Conservation (phyloP, 2,888 invertebrate species). For the Cartodere bifasciata region DNA sequence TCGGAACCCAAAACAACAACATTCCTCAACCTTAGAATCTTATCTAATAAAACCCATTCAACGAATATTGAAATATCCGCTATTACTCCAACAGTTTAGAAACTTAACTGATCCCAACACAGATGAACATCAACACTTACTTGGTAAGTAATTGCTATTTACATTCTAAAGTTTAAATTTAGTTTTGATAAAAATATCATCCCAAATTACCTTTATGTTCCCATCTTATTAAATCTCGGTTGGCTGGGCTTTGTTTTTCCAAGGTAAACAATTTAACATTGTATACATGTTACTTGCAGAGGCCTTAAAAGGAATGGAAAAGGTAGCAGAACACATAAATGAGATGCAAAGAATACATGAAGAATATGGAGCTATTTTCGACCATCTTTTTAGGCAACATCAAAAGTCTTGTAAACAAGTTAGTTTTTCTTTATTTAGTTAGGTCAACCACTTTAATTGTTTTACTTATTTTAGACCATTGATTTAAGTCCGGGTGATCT, state of each 20-base stretch:
- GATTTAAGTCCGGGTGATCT: slow-evolving; percentile 95
- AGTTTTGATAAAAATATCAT: no score
- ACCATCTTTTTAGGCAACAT: slow-evolving; percentile 91
- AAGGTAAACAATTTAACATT: no score
- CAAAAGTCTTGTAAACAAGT: slow-evolving; percentile 86
- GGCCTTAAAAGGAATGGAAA: slow-evolving; percentile 95
- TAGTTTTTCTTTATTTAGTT: slow-evolving; percentile 5
- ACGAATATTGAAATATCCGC: slow-evolving; percentile 92
- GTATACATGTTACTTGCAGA: slow-evolving; percentile 45
- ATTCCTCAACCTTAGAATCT: slow-evolving; percentile 92
- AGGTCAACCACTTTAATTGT: not conserved
- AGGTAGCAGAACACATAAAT: slow-evolving; percentile 97
- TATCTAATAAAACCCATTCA: slow-evolving; percentile 98
- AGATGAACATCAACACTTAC: slow-evolving; percentile 89
- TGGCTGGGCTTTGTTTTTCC: no score
- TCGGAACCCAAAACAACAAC: slow-evolving; percentile 92
- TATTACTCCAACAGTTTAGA: slow-evolving; percentile 86
- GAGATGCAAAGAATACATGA: slow-evolving; percentile 99
- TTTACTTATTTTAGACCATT: slow-evolving; percentile 48
- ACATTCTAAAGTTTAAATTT: no score
- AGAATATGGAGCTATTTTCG: slow-evolving; percentile 97
- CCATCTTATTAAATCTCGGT: no score
- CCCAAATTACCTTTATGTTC: no score
- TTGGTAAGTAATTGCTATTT: slow-evolving; percentile 47
- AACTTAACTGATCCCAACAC: slow-evolving; percentile 86